A percentile compares a stretch with the other conserved stretches of the same genome.
Conservation (phyloP, 2,113 vertebrate species). For the Ciconia stormi region DNA sequence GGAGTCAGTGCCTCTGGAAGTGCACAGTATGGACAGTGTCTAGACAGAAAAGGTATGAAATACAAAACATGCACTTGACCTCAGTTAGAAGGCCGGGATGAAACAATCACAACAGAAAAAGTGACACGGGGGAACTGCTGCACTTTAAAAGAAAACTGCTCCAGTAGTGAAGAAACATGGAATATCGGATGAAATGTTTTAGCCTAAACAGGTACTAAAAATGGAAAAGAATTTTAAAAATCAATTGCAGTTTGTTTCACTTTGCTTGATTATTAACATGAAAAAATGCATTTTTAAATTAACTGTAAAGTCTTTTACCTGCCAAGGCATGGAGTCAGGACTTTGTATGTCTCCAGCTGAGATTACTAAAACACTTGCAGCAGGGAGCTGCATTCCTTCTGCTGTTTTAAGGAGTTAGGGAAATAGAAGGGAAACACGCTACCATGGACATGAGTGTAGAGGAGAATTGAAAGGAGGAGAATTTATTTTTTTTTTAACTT, state of each 20-base stretch:
- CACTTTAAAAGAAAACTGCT: not conserved
- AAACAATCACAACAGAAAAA: not conserved
- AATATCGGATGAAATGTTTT: not conserved
- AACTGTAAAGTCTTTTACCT: not conserved
- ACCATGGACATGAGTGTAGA: not conserved
- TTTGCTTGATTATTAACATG: not conserved
- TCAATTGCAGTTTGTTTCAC: not conserved
- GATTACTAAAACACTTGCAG: conserved; percentile 29
- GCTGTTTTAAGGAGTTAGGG: not conserved
- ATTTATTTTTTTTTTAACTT: not conserved
- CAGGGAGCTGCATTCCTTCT: conserved; percentile 56
- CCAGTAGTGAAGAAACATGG: not conserved
- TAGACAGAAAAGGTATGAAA: conserved; percentile 24
- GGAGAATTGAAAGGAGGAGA: not conserved
- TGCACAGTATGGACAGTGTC: not conserved
- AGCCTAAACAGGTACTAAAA: not conserved
- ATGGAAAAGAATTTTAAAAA: not conserved
- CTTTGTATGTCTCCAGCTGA: conserved; percentile 33
- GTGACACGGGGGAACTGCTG: not conserved
- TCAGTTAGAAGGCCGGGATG: conserved; percentile 19
- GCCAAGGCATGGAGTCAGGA: not conserved
- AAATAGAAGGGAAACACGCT: not conserved
- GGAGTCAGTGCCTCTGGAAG: not conserved
- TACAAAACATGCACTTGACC: conserved; percentile 23
- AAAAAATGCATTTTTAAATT: not conserved